Evolutionary conservation across 2,113 vertebrate genomes (phyloP), one percentile per base, ranked within the genome.

Genomic region (Equus przewalskii): DNA sequence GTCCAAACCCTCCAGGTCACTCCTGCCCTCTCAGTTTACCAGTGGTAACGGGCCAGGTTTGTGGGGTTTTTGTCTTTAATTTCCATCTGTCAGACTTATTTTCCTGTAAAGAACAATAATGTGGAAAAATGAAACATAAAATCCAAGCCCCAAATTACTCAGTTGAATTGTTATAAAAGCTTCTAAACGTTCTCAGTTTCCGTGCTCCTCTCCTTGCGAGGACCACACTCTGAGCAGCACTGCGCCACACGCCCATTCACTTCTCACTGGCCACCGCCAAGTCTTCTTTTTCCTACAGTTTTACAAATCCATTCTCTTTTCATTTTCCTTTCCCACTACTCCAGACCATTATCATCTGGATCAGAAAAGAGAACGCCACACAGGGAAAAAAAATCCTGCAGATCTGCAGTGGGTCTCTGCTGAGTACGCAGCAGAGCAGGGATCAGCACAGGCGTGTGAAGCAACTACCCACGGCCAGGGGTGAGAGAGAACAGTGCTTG

Each of bases 151-250:
- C 26, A 16, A 1, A 7, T 2, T 7, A 36, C 60, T 49, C 60
- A 3, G 44, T 18, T 41, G 15, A 26, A 6, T 4, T 44, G 75
- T 49, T 30, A 36, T 0, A 5, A 18, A 19, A 5, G 26, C 36
- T 72, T 28, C 84, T 19, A 2, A 36, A 19, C 0, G 3, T 46
- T 9, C 49, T 73, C 9, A 10, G 1, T 24, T 10, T 16, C 44
- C 46, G 16, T 2, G 33, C 46, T 62, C 30, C 6, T 21, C 24
- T 30, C 33, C n/a, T 28, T 14, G 6, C 3, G 0, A 46, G 30
- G 56, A 33, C 62, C 62, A 5, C 18, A 22, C 26, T 44, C 0
- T 12, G 7, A n/a, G 54, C 6, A 11, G 56, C 46, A 5, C 1
- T 5, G 41, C 56, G 51, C 60, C 56, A 44, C 2, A 3, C 13